These are phyloP conservation scores for Hydrocynus forskahlii DNA, from an alignment of 2,797 vertebrate genomes.

Conservation along the genomic window DNA sequence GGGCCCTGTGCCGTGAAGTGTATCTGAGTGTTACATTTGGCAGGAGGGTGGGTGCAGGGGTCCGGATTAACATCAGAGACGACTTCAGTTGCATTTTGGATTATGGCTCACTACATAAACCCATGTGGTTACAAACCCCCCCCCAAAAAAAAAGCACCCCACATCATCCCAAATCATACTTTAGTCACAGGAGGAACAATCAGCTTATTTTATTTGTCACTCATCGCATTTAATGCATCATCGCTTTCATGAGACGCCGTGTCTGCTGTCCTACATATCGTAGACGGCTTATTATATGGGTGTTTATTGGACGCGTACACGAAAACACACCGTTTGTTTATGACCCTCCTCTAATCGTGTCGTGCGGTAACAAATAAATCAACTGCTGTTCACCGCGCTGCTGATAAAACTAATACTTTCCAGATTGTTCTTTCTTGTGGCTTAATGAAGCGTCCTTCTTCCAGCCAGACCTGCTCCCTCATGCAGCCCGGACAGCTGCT, in stretches of 20 bases:
- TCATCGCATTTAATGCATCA: slow-evolving; percentile 19
- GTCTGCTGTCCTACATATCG: slow-evolving; percentile 4
- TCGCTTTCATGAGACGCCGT: not conserved
- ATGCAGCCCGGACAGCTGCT: slow-evolving; percentile 63
- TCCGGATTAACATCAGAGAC: not conserved
- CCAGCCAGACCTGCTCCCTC: slow-evolving; percentile 46
- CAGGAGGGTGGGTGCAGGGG: slow-evolving; percentile 1
- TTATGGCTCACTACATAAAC: slow-evolving; percentile 8
- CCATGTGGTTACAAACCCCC: slow-evolving; percentile 11
- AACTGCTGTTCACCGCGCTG: slow-evolving; percentile 32
- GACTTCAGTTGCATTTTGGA: slow-evolving; percentile 26
- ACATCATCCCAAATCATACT: slow-evolving; percentile 28
- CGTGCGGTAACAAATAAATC: slow-evolving; percentile 44
- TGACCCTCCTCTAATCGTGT: slow-evolving; percentile 13
- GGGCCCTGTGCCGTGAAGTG: not conserved
- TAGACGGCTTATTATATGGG: not conserved
- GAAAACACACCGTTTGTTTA: slow-evolving; percentile 39
- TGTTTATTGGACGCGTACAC: not conserved
- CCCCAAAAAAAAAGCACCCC: not conserved
- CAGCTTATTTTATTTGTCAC: slow-evolving; percentile 9
- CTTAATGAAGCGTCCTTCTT: slow-evolving; percentile 54
- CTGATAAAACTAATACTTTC: slow-evolving; percentile 53
- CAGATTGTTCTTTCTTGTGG: slow-evolving; percentile 54
- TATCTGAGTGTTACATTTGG: not conserved
- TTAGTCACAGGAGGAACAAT: slow-evolving; percentile 25